These are phyloP conservation scores for Hyalella azteca DNA, from an alignment of 2,888 invertebrate genomes.

Conservation along the genomic window DNA sequence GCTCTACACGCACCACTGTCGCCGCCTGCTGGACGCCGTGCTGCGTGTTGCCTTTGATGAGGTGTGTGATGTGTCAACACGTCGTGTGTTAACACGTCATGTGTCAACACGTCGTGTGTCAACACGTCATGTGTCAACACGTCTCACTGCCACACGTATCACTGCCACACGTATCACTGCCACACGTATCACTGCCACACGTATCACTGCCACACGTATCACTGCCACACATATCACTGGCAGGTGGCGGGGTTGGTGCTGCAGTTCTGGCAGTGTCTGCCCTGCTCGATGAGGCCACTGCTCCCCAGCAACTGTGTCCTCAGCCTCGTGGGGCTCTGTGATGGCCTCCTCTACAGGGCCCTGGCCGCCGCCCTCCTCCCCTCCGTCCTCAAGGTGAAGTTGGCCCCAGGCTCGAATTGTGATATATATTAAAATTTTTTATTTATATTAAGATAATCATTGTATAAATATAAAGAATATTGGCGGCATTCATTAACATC, in stretches of 20 bases:
- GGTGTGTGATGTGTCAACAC: constrained; percentile 60
- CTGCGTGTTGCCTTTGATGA: constrained; percentile 66
- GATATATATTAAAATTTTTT: too few species aligned
- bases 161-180: neutral
- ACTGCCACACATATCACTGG: neutral
- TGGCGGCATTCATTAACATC: too few species aligned
- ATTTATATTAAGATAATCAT: too few species aligned
- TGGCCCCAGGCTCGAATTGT: too few species aligned
- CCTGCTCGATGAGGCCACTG: constrained; percentile 63
- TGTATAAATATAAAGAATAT: too few species aligned
- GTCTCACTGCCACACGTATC: neutral
- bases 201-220: neutral
- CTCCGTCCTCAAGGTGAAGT: constrained; percentile 62
- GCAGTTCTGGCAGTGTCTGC: constrained; percentile 66
- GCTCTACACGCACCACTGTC: constrained; percentile 67
- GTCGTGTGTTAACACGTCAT: neutral
- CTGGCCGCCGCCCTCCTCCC: constrained; percentile 65
- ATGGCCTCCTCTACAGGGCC: constrained; percentile 65
- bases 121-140: neutral
- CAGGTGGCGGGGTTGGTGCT: constrained; percentile 65
- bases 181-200: neutral
- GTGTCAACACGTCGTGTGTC: neutral
- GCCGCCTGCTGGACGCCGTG: constrained; percentile 65
- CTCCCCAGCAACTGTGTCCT: constrained; percentile 63
- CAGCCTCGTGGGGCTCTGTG: constrained; percentile 65